Evolutionary conservation across 2,888 invertebrate species (phyloP).

Genomic region (Dryobota labecula): DNA sequence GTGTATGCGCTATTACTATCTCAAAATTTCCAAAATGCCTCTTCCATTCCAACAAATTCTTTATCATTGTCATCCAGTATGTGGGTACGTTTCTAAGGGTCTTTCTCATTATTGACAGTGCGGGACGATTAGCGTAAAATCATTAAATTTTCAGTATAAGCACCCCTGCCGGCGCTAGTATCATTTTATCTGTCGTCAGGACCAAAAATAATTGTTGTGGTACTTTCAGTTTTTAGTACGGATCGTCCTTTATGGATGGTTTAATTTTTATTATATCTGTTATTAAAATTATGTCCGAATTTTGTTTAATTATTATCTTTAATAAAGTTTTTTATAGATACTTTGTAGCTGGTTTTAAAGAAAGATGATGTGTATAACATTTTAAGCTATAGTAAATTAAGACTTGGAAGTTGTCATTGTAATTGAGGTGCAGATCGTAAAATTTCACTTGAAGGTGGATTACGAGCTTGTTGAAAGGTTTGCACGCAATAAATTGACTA

Average conservation of each 20-base stretch:
- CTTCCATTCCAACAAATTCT: conserved; percentile 3
- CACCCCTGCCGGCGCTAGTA: conserved; percentile 24
- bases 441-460: conserved; percentile 19
- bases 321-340: conserved; percentile 3
- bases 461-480: conserved; percentile 22
- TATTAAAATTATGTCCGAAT: conserved; percentile 22
- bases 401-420: conserved; percentile 9
- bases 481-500: conserved; percentile 41
- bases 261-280: conserved; percentile 18
- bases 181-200: conserved; percentile 48
- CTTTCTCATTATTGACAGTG: conserved; percentile 35
- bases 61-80: conserved; percentile 14
- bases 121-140: conserved; percentile 67
- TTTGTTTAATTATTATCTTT: conserved; percentile 9
- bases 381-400: conserved; percentile 1
- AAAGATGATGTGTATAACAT: not conserved
- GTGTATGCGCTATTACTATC: not conserved
- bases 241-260: conserved; percentile 20
- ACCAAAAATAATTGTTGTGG: conserved; percentile 35
- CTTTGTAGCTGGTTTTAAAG: not conserved
- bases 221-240: conserved; percentile 21
- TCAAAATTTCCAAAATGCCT: not conserved
- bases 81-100: conserved; percentile 27
- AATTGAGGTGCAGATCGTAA: conserved; percentile 29
- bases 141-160: conserved; percentile 66